Conservation (phyloP, 2,888 invertebrate genomes). For the Steinernema carpocapsae region DNA sequence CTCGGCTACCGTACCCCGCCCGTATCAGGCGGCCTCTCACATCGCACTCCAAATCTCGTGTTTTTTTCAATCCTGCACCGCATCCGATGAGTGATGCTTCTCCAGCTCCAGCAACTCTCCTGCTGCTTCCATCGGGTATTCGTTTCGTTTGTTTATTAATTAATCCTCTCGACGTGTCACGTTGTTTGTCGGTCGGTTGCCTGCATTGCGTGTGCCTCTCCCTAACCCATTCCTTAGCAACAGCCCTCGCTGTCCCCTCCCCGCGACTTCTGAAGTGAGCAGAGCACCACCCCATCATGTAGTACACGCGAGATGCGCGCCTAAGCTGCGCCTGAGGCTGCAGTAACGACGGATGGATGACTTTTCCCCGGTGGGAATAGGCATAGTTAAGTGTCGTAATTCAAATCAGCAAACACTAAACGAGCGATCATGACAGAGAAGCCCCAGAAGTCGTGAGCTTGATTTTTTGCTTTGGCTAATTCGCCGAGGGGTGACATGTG, state of each 20-base stretch:
- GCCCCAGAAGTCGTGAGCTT: not conserved
- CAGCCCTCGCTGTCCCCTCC: not conserved
- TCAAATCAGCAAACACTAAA: conserved; percentile 18
- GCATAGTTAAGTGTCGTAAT: conserved; percentile 20
- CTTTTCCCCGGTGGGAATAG: conserved; percentile 1
- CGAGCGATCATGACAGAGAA: conserved; percentile 20
- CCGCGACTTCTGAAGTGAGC: not conserved
- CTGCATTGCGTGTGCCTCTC: not conserved
- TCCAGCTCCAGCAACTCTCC: conserved; percentile 12
- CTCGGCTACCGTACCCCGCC: too few relatives aligned
- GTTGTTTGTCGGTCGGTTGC: not conserved
- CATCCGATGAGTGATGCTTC: conserved; percentile 20
- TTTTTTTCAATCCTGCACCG: not conserved
- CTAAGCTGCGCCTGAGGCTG: too few relatives aligned
- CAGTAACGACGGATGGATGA: conserved; percentile 14
- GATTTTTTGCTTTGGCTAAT: not conserved
- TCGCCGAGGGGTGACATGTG: not conserved
- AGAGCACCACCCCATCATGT: too few relatives aligned
- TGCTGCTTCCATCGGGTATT: conserved; percentile 22
- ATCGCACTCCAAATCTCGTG: not conserved
- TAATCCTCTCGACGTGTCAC: too few relatives aligned
- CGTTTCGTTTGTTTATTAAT: not conserved
- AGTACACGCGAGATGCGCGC: too few relatives aligned
- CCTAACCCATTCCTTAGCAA: not conserved
- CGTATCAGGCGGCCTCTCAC: too few relatives aligned